Evolutionary conservation across 1,140 invertebrate genomes (phyloP).

Genomic region (Capitella teleta): DNA sequence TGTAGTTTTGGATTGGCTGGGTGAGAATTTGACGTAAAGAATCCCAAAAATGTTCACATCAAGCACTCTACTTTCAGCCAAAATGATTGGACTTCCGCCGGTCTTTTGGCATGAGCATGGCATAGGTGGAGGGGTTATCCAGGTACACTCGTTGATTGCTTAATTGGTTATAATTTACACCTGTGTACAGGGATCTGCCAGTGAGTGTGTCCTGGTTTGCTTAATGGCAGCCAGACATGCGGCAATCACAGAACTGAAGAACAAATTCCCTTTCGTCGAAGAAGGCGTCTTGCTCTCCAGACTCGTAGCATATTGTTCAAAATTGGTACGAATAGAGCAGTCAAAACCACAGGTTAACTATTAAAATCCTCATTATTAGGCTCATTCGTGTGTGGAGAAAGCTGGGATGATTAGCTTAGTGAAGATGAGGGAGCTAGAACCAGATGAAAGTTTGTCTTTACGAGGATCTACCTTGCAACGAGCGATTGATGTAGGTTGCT

Average conservation of each 20-base stretch:
- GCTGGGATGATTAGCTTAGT: constrained; percentile 98
- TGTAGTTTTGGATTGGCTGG: constrained; percentile 93
- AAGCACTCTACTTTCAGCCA: no score
- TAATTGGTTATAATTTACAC: background rate
- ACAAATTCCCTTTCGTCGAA: constrained; percentile 74
- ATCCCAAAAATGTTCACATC: no score
- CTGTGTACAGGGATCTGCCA: constrained; percentile 74
- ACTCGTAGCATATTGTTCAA: constrained; percentile 75
- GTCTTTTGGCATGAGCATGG: constrained; percentile 73
- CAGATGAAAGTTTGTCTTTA: constrained; percentile 83
- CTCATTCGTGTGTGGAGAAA: constrained; percentile 99
- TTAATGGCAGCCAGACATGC: constrained; percentile 90
- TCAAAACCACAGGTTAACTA: background rate
- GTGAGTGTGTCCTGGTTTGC: constrained; percentile 89
- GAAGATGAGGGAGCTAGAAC: constrained; percentile 90
- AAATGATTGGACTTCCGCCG: constrained; percentile 77
- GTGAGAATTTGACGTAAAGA: no score
- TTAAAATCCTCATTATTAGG: constrained; percentile 44
- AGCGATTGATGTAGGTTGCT: constrained; percentile 53
- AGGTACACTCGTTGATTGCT: constrained; percentile 45
- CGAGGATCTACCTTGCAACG: constrained; percentile 72
- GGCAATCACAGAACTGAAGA: constrained; percentile 79
- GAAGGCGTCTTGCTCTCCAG: constrained; percentile 89
- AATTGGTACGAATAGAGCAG: constrained; percentile 39
- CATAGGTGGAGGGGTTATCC: constrained; percentile 83